Evolutionary conservation across 2,797 vertebrate species (phyloP).

Genomic region (Alfaro cultratus): DNA sequence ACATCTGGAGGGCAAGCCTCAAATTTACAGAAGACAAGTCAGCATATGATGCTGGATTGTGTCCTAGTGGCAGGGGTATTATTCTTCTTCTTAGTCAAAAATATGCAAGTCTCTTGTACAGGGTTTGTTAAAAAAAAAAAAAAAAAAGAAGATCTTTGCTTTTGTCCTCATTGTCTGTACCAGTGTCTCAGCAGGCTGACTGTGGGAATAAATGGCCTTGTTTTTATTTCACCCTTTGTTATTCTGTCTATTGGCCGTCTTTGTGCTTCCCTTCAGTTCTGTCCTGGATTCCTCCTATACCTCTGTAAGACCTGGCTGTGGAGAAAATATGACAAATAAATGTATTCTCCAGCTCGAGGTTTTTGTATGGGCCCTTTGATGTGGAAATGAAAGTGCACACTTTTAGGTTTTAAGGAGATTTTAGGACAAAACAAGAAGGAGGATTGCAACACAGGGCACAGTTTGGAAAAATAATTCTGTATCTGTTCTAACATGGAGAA

Average conservation of each 20-base stretch:
- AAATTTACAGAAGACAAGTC: slow-evolving; percentile 15
- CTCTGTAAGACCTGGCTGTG: not conserved
- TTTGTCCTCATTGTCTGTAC: not conserved
- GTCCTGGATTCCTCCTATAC: not conserved
- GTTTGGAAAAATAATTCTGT: not conserved
- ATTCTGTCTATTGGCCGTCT: not conserved
- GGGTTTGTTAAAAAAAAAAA: not conserved
- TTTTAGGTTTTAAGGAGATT: not conserved
- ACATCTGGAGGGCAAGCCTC: slow-evolving; percentile 1
- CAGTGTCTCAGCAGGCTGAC: not conserved
- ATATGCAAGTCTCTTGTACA: not conserved
- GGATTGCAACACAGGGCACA: not conserved
- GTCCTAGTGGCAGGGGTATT: slow-evolving; percentile 45
- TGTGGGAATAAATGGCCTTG: not conserved
- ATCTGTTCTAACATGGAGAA: not conserved
- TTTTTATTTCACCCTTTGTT: not conserved
- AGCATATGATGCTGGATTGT: slow-evolving; percentile 15
- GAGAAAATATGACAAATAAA: not conserved
- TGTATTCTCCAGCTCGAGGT: not conserved
- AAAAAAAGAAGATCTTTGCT: slow-evolving; percentile 7
- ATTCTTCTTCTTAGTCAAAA: slow-evolving; percentile 47
- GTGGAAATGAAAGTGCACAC: not conserved
- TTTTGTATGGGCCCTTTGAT: not conserved
- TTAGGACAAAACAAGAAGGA: not conserved
- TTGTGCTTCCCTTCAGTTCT: not conserved